phyloP scores from a whole-genome alignment of 2,888 invertebrate species.

The Catocala nupta region DNA sequence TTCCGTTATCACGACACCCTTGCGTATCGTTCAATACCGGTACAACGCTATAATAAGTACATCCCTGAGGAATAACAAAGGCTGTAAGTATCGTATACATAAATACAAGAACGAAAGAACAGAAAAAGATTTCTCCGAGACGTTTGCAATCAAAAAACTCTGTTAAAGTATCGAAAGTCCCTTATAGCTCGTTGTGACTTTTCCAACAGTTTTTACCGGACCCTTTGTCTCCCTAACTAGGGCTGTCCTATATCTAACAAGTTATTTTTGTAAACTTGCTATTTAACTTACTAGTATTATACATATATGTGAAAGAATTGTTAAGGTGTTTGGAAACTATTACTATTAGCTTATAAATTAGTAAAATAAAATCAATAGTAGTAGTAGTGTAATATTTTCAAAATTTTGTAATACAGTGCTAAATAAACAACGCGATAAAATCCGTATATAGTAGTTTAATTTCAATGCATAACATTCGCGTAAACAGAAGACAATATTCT shows the following conservation, averaged over 20 bases:
- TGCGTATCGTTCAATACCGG: not conserved
- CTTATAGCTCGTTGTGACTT: constrained; percentile 69
- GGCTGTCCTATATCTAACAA: constrained; percentile 43
- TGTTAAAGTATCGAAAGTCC: constrained; percentile 65
- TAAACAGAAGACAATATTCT: too few relatives aligned
- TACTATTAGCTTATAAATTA: too few relatives aligned
- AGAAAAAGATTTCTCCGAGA: constrained; percentile 49
- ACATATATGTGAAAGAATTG: too few relatives aligned
- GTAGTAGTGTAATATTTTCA: too few relatives aligned
- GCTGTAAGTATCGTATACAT: constrained; percentile 3
- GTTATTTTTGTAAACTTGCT: constrained; percentile 14
- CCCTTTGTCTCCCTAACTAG: constrained; percentile 64
- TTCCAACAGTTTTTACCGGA: constrained; percentile 70
- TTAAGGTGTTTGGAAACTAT: too few relatives aligned
- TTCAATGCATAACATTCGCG: too few relatives aligned
- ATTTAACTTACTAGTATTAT: too few relatives aligned
- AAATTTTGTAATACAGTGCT: too few relatives aligned
- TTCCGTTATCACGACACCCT: too few relatives aligned
- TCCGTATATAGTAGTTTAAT: too few relatives aligned
- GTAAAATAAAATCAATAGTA: too few relatives aligned
- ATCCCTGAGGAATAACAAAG: not conserved
- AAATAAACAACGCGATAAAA: too few relatives aligned
- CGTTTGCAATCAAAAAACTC: constrained; percentile 73
- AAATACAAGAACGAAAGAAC: constrained; percentile 15
- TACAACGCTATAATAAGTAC: constrained; percentile 8